Conservation (phyloP, 2,113 vertebrate species). For the Muntiacus reevesi region DNA sequence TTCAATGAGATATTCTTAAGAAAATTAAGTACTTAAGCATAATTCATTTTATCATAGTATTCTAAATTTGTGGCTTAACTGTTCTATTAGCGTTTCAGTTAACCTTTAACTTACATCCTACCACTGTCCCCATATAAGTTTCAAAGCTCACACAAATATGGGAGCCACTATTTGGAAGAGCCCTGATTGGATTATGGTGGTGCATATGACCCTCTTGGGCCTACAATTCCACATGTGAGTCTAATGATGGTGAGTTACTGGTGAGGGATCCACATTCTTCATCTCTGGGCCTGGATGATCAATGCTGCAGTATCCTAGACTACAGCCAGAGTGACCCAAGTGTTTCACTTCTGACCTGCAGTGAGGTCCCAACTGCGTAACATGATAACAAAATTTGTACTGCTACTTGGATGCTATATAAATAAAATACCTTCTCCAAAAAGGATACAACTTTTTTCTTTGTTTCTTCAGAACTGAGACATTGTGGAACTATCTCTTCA, state of each 20-base stretch:
- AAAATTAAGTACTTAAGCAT: background rate
- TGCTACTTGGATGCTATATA: background rate
- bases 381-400: background rate
- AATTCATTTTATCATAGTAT: background rate
- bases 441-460: slow-evolving; percentile 91
- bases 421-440: slow-evolving; percentile 90
- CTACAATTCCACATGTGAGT: rapidly evolving
- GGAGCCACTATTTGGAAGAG: background rate
- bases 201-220: background rate
- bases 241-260: background rate
- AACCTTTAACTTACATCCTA: background rate
- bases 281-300: background rate
- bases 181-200: background rate
- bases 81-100: background rate
- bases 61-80: background rate
- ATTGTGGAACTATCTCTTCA: slow-evolving; percentile 91
- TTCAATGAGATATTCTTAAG: background rate
- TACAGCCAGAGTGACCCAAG: background rate
- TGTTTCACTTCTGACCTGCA: background rate
- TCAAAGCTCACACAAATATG: background rate
- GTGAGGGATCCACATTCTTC: background rate
- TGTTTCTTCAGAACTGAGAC: slow-evolving; percentile 87
- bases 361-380: background rate
- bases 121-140: background rate
- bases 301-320: too few species aligned